These are phyloP conservation scores for Ennomos quercinarius DNA, from an alignment of 2,888 invertebrate genomes.

Conservation along the genomic window DNA sequence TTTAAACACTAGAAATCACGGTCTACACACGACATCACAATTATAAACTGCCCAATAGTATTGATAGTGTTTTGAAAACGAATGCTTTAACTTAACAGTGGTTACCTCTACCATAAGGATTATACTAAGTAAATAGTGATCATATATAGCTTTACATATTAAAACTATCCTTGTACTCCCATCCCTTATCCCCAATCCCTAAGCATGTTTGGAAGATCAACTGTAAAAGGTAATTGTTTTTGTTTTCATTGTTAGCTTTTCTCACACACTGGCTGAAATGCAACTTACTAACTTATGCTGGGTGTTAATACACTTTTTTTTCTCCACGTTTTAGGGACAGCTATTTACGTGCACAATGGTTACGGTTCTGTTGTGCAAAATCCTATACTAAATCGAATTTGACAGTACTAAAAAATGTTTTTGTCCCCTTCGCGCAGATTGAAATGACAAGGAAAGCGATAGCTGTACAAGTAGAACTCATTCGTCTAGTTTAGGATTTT, in stretches of 20 bases:
- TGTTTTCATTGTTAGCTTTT: conserved; percentile 52
- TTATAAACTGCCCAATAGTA: neutral
- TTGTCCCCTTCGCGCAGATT: too few species aligned
- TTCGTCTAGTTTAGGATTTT: too few species aligned
- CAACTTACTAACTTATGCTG: too few species aligned
- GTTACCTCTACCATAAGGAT: conserved; percentile 58
- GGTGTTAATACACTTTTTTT: neutral
- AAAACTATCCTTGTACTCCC: conserved; percentile 57
- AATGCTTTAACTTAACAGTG: conserved; percentile 61
- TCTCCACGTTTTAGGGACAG: too few species aligned
- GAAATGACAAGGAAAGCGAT: too few species aligned
- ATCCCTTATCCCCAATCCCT: conserved; percentile 61
- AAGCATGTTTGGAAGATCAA: conserved; percentile 80
- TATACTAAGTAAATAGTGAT: conserved; percentile 45
- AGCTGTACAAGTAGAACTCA: too few species aligned
- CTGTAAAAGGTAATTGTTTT: conserved; percentile 73
- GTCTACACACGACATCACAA: neutral
- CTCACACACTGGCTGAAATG: conserved; percentile 18
- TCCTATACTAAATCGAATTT: too few species aligned
- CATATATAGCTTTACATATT: conserved; percentile 46
- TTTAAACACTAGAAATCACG: too few species aligned
- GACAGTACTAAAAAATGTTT: too few species aligned
- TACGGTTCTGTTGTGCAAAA: too few species aligned
- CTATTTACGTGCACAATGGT: too few species aligned
- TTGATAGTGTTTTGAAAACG: conserved; percentile 32